Base-by-base conservation (phyloP, 2,888 invertebrate genomes). In the Halictus quadricinctus region DNA sequence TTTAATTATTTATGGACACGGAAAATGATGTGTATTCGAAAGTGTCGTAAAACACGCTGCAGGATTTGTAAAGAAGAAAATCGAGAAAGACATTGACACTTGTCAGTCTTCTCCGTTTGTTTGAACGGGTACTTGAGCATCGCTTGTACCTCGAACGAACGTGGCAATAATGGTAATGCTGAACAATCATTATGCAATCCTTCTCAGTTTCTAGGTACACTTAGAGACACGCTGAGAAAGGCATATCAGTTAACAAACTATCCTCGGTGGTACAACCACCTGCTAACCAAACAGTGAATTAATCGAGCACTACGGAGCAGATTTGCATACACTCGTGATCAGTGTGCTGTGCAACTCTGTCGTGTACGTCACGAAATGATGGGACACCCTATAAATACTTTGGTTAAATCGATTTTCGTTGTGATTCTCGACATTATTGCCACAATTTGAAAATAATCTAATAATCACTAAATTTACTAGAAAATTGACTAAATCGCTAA, bases 201-300 rank as follows among this genome's bases (percentile, higher is more conserved):
- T 64, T 81, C 72, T 60, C n/a, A 46, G 36, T 60, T 74, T n/a
- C 50, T 46, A 41, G 66, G 29, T 48, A 48, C 54, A 54, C 54
- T 54, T 50, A 10, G 15, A 54, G 69, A 73, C 36, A 43, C 46
- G 43, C 50, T 4, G 18, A 41, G 48, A 64, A 72, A 41, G 75
- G 50, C 43, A 15, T 15, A 58, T 80, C n/a, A 36, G 72, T 10
- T 36, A 18, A 36, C 25, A 21, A 72, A 25, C 72, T 78, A 48
- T 60, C 78, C 25, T 2, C 29, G 13, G n/a, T 15, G 58, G 13
- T 36, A 72, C 25, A 72, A 72, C 60, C 48, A 80, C 80, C 70
- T 70, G 70, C 77, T 77, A 36, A 70, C 66, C 46, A 75, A 8
- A 54, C 50, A 70, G 54, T n/a, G 36, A 29, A 36, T 70, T 77